Conservation (phyloP, 2,888 invertebrate species). For the Chymomyza fuscimana region DNA sequence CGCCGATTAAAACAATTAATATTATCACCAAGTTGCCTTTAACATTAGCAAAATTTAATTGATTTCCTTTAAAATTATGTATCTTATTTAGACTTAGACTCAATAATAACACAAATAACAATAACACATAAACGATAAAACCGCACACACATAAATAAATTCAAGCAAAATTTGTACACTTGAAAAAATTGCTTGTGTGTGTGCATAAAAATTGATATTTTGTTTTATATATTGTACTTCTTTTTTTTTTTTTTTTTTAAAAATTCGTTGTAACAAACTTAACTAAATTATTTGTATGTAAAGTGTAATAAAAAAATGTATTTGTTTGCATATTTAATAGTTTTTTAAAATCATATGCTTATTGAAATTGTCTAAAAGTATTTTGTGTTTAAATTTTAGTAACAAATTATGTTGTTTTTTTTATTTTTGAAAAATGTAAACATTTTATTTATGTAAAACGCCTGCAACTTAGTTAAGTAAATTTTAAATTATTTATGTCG, state of each 20-base stretch:
- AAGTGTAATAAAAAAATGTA: conserved; percentile 7
- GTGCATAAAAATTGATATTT: not conserved
- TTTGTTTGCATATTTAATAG: conserved; percentile 19
- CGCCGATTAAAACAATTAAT: not conserved
- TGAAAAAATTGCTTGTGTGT: not conserved
- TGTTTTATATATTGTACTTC: not conserved
- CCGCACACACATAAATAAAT: not conserved
- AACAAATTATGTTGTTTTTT: conserved; percentile 42
- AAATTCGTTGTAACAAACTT: too few relatives aligned
- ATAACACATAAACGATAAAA: conserved; percentile 2
- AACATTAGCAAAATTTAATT: conserved; percentile 67
- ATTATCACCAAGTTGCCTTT: conserved; percentile 74
- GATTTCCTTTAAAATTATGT: conserved; percentile 56
- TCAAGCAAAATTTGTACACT: conserved; percentile 2
- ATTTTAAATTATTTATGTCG: conserved; percentile 59
- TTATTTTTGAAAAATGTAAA: conserved; percentile 8
- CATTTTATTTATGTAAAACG: conserved; percentile 1
- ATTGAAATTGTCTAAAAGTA: conserved; percentile 61
- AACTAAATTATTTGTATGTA: conserved; percentile 30
- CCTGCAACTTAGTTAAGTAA: conserved; percentile 40
- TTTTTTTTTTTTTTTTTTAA: conserved; percentile 29
- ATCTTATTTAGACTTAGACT: not conserved
- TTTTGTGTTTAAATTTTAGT: conserved; percentile 20
- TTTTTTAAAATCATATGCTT: conserved; percentile 14
- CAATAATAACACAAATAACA: conserved; percentile 16